Evolutionary conservation across 2,797 vertebrate genomes (phyloP).

Genomic region (Gymnoscopelus microlampas): DNA sequence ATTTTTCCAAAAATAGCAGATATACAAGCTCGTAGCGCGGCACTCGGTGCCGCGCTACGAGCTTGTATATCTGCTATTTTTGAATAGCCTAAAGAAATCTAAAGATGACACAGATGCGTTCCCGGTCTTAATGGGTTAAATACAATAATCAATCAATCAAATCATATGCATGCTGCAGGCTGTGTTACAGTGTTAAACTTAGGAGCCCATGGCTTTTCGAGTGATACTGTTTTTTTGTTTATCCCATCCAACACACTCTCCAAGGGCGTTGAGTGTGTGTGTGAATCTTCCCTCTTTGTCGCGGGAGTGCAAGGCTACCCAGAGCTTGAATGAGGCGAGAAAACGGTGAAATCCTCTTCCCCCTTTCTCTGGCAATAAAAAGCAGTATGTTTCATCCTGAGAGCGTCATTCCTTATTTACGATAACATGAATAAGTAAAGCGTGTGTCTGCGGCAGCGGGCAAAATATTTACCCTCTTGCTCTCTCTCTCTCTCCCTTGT

Average conservation of each 20-base stretch:
- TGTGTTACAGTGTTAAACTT: constrained; percentile 5
- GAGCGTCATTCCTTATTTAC: constrained; percentile 29
- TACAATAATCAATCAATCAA: neutral
- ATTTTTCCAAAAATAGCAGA: too few relatives aligned
- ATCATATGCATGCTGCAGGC: neutral
- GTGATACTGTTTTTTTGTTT: neutral
- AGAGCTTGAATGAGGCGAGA: constrained; percentile 7
- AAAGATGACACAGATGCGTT: too few relatives aligned
- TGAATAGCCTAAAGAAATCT: too few relatives aligned
- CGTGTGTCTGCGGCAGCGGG: constrained; percentile 2
- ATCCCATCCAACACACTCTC: neutral
- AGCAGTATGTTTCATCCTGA: constrained; percentile 24
- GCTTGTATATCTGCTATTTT: too few relatives aligned
- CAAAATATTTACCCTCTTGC: constrained; percentile 15
- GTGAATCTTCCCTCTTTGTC: constrained; percentile 3
- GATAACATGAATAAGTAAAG: constrained; percentile 49
- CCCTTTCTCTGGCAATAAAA: constrained; percentile 16
- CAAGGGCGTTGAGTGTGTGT: constrained; percentile 30
- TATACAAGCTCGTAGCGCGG: too few relatives aligned
- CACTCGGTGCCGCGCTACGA: too few relatives aligned
- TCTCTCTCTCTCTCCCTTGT: neutral
- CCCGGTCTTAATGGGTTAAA: too few relatives aligned
- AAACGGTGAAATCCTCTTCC: neutral
- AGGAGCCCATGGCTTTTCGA: constrained; percentile 21
- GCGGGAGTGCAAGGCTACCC: constrained; percentile 13